phyloP scores from a whole-genome alignment of 2,797 vertebrate species.

The Pseudochirops corinnae region DNA sequence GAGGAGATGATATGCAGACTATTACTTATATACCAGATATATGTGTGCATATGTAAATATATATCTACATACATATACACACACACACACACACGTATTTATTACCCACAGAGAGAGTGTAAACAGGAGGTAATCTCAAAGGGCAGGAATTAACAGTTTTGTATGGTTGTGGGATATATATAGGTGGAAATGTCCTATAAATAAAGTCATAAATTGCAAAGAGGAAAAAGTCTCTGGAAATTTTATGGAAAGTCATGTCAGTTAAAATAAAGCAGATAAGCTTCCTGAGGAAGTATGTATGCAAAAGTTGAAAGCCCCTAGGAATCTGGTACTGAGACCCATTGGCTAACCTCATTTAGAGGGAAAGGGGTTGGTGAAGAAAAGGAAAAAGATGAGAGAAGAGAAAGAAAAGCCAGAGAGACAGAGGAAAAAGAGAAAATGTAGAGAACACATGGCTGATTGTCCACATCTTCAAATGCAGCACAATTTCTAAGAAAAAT shows the following conservation, averaged over 20 bases:
- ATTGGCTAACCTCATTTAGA: neutral
- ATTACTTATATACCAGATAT: no score
- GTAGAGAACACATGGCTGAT: neutral
- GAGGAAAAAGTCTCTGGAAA: neutral
- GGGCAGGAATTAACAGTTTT: neutral
- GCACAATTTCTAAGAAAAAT: neutral
- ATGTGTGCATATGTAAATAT: no score
- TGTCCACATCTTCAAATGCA: neutral
- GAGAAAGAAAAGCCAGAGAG: neutral
- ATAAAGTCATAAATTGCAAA: neutral
- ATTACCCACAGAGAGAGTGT: neutral
- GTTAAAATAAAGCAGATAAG: neutral
- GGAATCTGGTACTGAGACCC: neutral
- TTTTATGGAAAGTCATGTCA: neutral
- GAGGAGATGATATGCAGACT: neutral
- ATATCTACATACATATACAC: no score
- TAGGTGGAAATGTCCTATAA: neutral
- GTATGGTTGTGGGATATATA: neutral
- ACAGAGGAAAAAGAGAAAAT: neutral
- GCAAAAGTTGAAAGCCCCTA: neutral
- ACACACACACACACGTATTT: no score
- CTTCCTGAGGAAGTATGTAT: neutral
- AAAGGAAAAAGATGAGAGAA: neutral
- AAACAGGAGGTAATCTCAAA: neutral
- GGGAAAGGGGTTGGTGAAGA: neutral